Base-by-base conservation (phyloP, 2,888 invertebrate genomes). In the Anorthoa munda region DNA sequence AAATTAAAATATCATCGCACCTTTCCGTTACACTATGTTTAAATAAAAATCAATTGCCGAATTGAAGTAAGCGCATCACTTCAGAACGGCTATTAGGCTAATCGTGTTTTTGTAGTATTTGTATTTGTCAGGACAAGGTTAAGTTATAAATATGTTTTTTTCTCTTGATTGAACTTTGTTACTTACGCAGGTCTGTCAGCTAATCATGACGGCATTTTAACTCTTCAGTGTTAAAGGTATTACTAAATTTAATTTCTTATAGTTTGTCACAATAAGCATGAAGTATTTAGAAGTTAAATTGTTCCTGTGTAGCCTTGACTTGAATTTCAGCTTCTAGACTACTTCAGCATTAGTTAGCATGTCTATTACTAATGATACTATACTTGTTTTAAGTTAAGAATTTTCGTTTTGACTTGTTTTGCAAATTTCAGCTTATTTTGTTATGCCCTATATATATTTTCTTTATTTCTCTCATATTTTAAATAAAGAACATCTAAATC, bases 121-220 rank as follows among this genome's bases (percentile, higher is more conserved):
- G 39, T 39, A 39, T 39, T 31, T 31, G 31, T 31, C 31, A 7
- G 31, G 31, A 31, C 31, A 31, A 31, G 31, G 31, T 7, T 31
- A 31, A 31, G 31, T 31, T 31, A 39, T 39, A 39, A 9, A 39
- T 39, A 39, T 9, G 39, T 46, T 65, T 64, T 64, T 53, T 67
- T 56, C 2, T 23, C 18, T 70, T 56, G 21, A 18, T 4, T 51
- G n/a, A 21, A 12, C 26, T 21, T 31, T 59, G 13, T 59, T 23
- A n/a, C 39, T 39, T 23, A 23, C 2, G 18, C 77, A 75, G 77
- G 77, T 53, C 77, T 74, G 13, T 18, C 11, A 3, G 9, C 17
- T 53, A 53, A 39, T 77, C 31, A 18, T 58, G 26, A 13, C 67
- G 67, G 51, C 17, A 48, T 31, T 58, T 51, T 58, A 45, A 64